Percentiles rank a stretch among this genome's conserved stretches.
Conservation (phyloP, 2,888 invertebrate species). For the Drosophila flavopinicola region DNA sequence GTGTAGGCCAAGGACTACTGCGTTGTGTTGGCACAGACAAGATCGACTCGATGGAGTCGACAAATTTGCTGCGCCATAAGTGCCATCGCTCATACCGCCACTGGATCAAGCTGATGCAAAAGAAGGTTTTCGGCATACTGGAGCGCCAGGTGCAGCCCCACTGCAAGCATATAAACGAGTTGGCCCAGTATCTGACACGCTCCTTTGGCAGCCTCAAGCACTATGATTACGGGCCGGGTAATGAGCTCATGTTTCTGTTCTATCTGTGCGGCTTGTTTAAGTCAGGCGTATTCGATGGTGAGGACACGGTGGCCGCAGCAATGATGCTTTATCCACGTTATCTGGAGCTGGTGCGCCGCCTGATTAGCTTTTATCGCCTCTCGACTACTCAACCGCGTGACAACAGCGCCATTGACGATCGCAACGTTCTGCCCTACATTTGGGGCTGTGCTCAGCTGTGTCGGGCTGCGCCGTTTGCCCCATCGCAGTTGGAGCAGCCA, state of each 20-base stretch:
- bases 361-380: constrained; percentile 96
- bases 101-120: constrained; percentile 90
- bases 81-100: constrained; percentile 92
- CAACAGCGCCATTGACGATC: constrained; percentile 99
- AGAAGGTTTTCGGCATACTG: constrained; percentile 87
- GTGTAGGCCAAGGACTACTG: background rate
- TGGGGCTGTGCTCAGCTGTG: constrained; percentile 98
- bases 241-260: constrained; percentile 98
- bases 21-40: constrained; percentile 9
- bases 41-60: constrained; percentile 80
- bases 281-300: constrained; percentile 89
- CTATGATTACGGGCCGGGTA: constrained; percentile 99
- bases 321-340: constrained; percentile 87
- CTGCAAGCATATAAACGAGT: constrained; percentile 89
- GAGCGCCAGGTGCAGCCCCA: constrained; percentile 87
- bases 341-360: constrained; percentile 90
- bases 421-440: constrained; percentile 98
- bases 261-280: constrained; percentile 97
- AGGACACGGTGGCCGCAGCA: constrained; percentile 92
- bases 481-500: constrained; percentile 91
- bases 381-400: constrained; percentile 98
- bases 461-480: constrained; percentile 92
- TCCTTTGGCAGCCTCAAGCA: constrained; percentile 97
- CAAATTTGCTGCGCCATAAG: constrained; percentile 79
- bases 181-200: constrained; percentile 93